Evolutionary conservation across 2,113 vertebrate species (phyloP).

Genomic region (Xenus cinereus): DNA sequence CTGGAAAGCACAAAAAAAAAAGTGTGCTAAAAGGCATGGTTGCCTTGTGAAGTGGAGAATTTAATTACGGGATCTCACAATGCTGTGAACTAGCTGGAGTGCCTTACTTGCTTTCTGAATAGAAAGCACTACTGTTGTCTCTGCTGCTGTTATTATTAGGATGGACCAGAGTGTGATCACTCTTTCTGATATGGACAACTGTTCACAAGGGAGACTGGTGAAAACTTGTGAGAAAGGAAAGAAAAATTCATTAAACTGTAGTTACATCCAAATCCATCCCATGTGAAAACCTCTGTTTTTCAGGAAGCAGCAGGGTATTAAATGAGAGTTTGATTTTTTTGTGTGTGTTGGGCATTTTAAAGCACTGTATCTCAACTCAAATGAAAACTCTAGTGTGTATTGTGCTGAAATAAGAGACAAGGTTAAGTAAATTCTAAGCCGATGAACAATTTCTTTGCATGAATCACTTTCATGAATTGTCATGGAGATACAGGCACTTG

Average conservation of each 20-base stretch:
- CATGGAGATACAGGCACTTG: slow-evolving; percentile 23
- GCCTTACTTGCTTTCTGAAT: neutral
- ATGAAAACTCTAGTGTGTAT: neutral
- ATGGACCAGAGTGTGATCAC: neutral
- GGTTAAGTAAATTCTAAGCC: slow-evolving; percentile 47
- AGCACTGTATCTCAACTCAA: neutral
- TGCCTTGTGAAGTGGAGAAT: neutral
- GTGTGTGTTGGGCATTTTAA: neutral
- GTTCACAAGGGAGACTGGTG: neutral
- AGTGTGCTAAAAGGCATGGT: neutral
- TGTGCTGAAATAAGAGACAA: slow-evolving; percentile 36
- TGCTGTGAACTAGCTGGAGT: neutral
- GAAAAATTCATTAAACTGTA: neutral
- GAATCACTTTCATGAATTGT: slow-evolving; percentile 55
- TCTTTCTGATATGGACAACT: neutral
- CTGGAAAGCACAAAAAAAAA: neutral
- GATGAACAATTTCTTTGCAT: slow-evolving; percentile 15
- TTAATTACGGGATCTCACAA: neutral
- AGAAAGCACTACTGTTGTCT: neutral
- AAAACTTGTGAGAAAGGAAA: neutral
- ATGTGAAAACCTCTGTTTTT: neutral
- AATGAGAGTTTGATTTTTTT: neutral
- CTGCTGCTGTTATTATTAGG: neutral
- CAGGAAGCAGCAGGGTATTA: neutral
- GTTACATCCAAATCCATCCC: neutral